phyloP scores from a whole-genome alignment of 2,797 vertebrate species.

The Enteromius afrohamiltoni region DNA sequence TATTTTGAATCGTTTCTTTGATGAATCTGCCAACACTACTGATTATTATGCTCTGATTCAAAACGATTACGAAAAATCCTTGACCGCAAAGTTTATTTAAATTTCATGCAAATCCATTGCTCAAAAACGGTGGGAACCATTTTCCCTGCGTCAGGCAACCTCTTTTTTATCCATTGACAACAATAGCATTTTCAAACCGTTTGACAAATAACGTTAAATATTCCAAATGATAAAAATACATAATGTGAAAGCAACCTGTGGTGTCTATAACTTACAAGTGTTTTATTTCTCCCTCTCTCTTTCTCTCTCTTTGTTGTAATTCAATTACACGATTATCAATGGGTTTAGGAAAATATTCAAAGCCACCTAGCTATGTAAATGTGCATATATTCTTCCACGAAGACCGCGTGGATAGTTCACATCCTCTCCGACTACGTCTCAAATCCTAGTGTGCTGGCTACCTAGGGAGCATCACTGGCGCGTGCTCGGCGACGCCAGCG shows the following conservation, averaged over 20 bases:
- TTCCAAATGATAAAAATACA: background rate
- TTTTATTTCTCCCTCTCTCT: background rate
- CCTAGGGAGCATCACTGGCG: background rate
- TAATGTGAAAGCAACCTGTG: background rate
- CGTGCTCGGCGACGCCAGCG: background rate
- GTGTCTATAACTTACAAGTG: background rate
- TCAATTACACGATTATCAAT: background rate
- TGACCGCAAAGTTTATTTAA: background rate
- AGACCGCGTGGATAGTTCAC: background rate
- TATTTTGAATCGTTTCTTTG: background rate
- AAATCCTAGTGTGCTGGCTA: constrained; percentile 9
- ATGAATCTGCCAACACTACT: background rate
- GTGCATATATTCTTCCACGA: background rate
- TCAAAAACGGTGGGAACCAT: background rate
- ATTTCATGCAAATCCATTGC: too few species aligned
- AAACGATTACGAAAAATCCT: background rate
- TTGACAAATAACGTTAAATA: background rate
- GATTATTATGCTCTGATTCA: background rate
- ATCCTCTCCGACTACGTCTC: background rate
- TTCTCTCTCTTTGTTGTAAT: background rate
- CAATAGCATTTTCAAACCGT: background rate
- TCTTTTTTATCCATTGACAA: background rate
- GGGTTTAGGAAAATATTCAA: background rate
- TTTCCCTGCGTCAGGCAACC: background rate
- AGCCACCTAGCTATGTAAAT: background rate